Percentiles rank a stretch among this genome's conserved stretches.
These are phyloP conservation scores for Psix sp. DNA, from an alignment of 1,140 invertebrate genomes.

Conservation along the genomic window DNA sequence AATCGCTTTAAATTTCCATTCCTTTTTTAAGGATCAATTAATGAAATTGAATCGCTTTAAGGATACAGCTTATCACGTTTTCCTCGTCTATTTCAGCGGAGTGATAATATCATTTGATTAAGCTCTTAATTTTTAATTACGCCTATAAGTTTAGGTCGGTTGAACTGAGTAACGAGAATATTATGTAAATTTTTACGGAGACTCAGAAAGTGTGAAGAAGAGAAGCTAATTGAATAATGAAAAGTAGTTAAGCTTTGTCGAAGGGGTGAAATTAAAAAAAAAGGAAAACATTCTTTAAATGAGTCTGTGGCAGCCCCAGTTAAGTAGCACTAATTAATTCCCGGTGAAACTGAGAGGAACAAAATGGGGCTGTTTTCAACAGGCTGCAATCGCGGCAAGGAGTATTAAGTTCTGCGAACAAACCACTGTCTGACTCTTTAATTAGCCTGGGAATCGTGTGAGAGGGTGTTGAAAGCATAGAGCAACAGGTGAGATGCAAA, in stretches of 20 bases:
- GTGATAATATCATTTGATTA: too few species aligned
- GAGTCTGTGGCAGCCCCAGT: conserved; percentile 65
- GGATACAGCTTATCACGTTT: too few species aligned
- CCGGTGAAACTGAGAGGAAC: conserved; percentile 72
- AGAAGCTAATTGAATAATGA: conserved; percentile 75
- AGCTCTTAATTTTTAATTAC: too few species aligned
- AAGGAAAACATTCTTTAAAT: conserved; percentile 70
- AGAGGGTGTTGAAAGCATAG: conserved; percentile 69
- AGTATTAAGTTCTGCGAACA: conserved; percentile 73
- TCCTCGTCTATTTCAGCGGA: too few species aligned
- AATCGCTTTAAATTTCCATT: too few species aligned
- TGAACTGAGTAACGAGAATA: conserved; percentile 7
- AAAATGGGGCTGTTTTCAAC: conserved; percentile 52
- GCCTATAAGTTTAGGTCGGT: too few species aligned
- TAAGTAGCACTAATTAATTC: conserved; percentile 73
- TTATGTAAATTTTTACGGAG: conserved; percentile 53
- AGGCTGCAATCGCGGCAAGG: conserved; percentile 55
- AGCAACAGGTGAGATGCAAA: conserved; percentile 77
- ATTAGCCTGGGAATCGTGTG: conserved; percentile 68
- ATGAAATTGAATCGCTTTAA: too few species aligned
- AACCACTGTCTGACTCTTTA: conserved; percentile 75
- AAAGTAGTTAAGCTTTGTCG: conserved; percentile 65
- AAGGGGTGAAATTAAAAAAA: conserved; percentile 73
- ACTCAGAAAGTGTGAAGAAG: conserved; percentile 49
- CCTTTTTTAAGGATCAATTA: too few species aligned